A percentile compares a stretch with the other conserved stretches of the same genome.
Evolutionary conservation across 2,113 vertebrate genomes (phyloP).

Genomic region (Charadrius vociferus): DNA sequence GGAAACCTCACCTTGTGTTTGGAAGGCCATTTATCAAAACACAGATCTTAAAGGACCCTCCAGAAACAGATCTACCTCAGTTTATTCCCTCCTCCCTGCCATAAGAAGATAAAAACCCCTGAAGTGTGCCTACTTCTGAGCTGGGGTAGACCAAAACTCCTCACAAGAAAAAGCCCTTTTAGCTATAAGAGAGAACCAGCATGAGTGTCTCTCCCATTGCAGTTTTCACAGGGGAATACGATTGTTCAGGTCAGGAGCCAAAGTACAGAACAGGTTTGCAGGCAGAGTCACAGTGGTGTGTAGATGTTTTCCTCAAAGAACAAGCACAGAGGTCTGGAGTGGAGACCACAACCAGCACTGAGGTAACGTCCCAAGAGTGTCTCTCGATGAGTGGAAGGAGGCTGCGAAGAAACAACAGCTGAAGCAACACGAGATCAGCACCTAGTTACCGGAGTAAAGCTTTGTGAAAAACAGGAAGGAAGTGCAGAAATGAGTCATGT

Average conservation of each 20-base stretch:
- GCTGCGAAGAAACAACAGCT: background rate
- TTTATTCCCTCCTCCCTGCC: background rate
- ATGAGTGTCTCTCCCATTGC: background rate
- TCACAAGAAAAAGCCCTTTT: background rate
- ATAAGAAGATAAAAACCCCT: background rate
- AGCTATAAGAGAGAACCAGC: background rate
- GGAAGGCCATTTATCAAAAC: background rate
- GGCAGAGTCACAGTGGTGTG: background rate
- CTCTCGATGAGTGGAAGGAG: background rate
- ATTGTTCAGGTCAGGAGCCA: background rate
- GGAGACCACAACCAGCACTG: background rate
- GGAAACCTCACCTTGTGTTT: background rate
- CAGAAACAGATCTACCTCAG: background rate
- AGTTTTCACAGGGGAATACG: background rate
- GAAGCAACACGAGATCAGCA: background rate
- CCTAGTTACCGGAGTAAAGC: background rate
- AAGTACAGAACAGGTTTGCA: background rate
- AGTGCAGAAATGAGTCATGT: background rate
- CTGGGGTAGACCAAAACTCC: background rate
- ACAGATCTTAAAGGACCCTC: background rate
- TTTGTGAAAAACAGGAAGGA: constrained; percentile 9
- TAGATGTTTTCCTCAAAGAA: background rate
- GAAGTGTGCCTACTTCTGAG: background rate
- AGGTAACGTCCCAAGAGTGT: background rate
- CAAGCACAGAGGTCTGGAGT: background rate